Evolutionary conservation across 2,797 vertebrate species (phyloP).

Genomic region (Dicrostonyx torquatus): DNA sequence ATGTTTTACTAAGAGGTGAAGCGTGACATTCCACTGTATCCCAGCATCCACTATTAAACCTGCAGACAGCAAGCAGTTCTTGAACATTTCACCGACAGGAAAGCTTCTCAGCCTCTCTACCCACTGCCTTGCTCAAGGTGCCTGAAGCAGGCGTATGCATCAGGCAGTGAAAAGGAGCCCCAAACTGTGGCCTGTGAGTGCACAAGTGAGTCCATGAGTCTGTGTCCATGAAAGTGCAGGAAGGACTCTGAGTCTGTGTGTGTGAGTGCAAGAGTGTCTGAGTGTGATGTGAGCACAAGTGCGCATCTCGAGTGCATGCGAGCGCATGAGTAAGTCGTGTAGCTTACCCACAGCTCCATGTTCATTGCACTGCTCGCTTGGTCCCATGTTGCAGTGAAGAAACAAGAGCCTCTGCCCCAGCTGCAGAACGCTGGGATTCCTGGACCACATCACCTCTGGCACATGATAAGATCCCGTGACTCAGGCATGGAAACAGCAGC

Average conservation of each 20-base stretch:
- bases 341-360: fast-evolving
- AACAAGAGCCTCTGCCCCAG: fast-evolving
- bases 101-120: not conserved
- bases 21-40: not conserved
- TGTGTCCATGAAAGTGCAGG: not conserved
- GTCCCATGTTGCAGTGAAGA: fast-evolving
- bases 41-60: conserved; percentile 29
- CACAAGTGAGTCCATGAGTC: not conserved
- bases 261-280: not conserved
- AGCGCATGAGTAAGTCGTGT: not conserved
- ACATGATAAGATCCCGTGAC: not conserved
- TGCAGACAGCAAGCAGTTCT: not conserved
- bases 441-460: not conserved
- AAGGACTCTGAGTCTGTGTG: not conserved
- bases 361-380: not conserved
- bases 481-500: not conserved
- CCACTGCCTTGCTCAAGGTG: not conserved
- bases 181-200: not conserved
- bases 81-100: not conserved
- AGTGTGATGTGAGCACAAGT: not conserved
- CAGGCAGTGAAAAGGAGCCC: not conserved
- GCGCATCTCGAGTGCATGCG: not conserved
- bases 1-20: conserved; percentile 1
- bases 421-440: not conserved
- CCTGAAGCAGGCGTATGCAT: not conserved